Conservation (phyloP, 2,888 invertebrate genomes). For the Amphipyra berbera region DNA sequence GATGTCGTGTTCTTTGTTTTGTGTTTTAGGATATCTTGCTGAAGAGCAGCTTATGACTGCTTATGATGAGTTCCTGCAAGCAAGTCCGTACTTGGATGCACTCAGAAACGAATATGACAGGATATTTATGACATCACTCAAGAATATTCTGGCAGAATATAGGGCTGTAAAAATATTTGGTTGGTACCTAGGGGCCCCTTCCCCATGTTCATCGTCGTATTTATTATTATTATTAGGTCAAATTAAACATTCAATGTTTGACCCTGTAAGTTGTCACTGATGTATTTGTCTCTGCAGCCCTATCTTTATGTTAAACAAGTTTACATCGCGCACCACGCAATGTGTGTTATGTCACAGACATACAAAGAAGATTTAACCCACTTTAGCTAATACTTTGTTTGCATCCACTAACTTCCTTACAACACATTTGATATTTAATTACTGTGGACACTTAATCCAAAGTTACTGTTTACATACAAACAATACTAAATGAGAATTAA, state of each 20-base stretch:
- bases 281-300: not conserved
- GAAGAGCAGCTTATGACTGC: slow-evolving; percentile 87
- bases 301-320: slow-evolving; percentile 4
- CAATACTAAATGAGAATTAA: no score
- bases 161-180: slow-evolving; percentile 86
- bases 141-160: slow-evolving; percentile 85
- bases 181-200: slow-evolving; percentile 56
- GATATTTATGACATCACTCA: slow-evolving; percentile 86
- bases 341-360: slow-evolving; percentile 28
- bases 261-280: not conserved
- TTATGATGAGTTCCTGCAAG: slow-evolving; percentile 86
- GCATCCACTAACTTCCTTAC: not conserved
- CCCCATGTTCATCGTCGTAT: slow-evolving; percentile 5
- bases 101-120: slow-evolving; percentile 85
- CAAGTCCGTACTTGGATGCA: slow-evolving; percentile 85
- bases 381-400: not conserved
- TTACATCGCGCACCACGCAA: slow-evolving; percentile 10
- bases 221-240: slow-evolving; percentile 6
- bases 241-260: not conserved
- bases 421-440: no score
- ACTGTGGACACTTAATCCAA: no score
- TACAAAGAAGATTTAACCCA: not conserved
- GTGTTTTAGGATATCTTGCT: slow-evolving; percentile 81
- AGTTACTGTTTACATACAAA: no score
- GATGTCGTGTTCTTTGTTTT: slow-evolving; percentile 50